phyloP scores from a whole-genome alignment of 1,140 invertebrate genomes.

The Drosophila lini region DNA sequence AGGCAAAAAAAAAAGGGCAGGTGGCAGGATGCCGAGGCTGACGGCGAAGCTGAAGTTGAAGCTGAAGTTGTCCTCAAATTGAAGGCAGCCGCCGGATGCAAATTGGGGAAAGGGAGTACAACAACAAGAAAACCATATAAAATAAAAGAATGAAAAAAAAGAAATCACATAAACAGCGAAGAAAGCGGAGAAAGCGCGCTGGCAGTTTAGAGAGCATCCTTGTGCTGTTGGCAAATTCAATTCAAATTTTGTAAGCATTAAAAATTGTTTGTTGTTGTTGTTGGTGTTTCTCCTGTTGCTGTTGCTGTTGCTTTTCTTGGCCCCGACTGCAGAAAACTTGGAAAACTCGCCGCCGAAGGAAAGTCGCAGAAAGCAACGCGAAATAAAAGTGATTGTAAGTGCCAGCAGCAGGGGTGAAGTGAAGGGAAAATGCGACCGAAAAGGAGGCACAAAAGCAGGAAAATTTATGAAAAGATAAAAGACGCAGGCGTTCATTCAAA shows the following conservation, averaged over 20 bases:
- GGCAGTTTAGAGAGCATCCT: slow-evolving; percentile 64
- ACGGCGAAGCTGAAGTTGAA: slow-evolving; percentile 46
- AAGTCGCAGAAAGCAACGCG: slow-evolving; percentile 50
- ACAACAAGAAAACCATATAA: background rate
- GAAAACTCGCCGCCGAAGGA: slow-evolving; percentile 57
- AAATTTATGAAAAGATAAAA: slow-evolving; percentile 83
- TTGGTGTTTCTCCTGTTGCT: slow-evolving; percentile 12
- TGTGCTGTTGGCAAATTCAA: slow-evolving; percentile 76
- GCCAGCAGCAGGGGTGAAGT: slow-evolving; percentile 30
- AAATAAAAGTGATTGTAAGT: slow-evolving; percentile 82
- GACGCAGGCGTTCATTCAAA: slow-evolving; percentile 81
- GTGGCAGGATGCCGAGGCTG: slow-evolving; percentile 9
- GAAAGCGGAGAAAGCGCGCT: slow-evolving; percentile 37
- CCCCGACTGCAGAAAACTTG: slow-evolving; percentile 69
- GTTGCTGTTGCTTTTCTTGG: slow-evolving; percentile 11
- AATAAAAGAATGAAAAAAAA: slow-evolving; percentile 3
- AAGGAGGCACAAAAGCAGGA: slow-evolving; percentile 64
- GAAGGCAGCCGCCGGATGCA: slow-evolving; percentile 64
- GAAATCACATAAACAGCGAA: slow-evolving; percentile 32
- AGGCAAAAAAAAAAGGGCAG: slow-evolving; percentile 47
- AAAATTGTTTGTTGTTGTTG: slow-evolving; percentile 41
- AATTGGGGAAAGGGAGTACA: slow-evolving; percentile 47
- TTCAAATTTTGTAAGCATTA: slow-evolving; percentile 83
- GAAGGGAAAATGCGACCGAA: slow-evolving; percentile 11
- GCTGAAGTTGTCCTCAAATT: slow-evolving; percentile 58